Evolutionary conservation across 2,888 invertebrate species (phyloP), one percentile per base, ranked within the genome.

Genomic region (Laothoe populi): DNA sequence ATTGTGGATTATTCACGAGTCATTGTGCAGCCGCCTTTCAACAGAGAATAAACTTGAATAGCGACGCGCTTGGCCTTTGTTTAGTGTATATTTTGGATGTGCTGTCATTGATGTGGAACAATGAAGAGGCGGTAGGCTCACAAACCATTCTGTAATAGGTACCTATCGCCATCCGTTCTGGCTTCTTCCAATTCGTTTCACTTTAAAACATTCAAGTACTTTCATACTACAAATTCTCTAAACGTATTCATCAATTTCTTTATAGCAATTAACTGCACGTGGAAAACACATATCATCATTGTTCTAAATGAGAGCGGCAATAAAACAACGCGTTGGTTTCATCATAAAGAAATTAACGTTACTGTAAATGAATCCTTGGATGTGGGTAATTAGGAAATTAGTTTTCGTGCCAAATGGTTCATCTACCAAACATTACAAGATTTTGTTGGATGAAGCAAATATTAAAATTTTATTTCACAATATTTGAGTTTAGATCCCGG

Each of bases 1-100:
- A 85, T 84, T 83, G 86, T 84, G 78, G 82, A 84, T 86, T 85
- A 84, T 88, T 85, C 86, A 87, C 84, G 83, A 84, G 76, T 84
- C 88, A 86, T 88, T 88, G 88, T 87, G 81, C 82, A 73, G 79
- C 82, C 80, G 74, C 77, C 83, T 88, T 83, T 86, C 79, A 82
- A 86, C 82, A 74, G 80, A 80, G 79, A 84, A 88, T 86, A 84
- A 83, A 83, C 82, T 70, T 74, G 78, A 85, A 86, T 86, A 82
- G 79, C 79, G 75, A 69, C 70, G 75, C 66, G 61, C 71, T 44
- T 70, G 73, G 74, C 84, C 83, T 87, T 88, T 87, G 88, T 87
- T 82, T 77, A 74, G 73, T 73, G 74, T 74, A 81, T 86, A 82
- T 84, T 85, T 86, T 81, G 82, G 83, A 82, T 78, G 82, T 79